A percentile compares a stretch with the other conserved stretches of the same genome.
These are phyloP conservation scores for Thamnophis elegans DNA, from an alignment of 2,797 vertebrate species.

Conservation along the genomic window DNA sequence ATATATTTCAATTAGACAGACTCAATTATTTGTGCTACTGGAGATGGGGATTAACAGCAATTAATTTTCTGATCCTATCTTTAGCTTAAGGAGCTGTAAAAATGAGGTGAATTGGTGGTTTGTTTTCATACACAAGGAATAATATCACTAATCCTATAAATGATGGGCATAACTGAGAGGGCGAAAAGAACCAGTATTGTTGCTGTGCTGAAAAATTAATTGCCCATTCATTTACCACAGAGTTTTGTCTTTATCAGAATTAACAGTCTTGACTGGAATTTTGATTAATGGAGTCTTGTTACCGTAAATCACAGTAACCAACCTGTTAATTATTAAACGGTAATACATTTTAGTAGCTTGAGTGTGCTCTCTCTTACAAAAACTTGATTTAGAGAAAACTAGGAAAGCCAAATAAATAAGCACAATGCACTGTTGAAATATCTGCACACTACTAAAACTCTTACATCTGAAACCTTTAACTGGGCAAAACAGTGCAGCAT, in stretches of 20 bases:
- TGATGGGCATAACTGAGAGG: not conserved
- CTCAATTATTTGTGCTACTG: not conserved
- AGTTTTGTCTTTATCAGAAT: conserved; percentile 39
- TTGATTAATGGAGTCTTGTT: conserved; percentile 46
- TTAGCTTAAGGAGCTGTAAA: not conserved
- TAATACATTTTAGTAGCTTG: conserved; percentile 12
- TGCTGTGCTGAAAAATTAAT: not conserved
- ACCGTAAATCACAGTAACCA: conserved; percentile 42
- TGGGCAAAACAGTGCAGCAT: not conserved
- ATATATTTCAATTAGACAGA: not conserved
- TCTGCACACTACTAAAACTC: not conserved
- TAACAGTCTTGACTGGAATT: conserved; percentile 41
- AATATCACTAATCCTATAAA: not conserved
- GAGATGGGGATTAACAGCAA: too few relatives aligned
- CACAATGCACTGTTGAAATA: conserved; percentile 38
- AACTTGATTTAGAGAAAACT: conserved; percentile 49
- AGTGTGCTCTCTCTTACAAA: conserved; percentile 31
- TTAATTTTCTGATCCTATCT: not conserved
- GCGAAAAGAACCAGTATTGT: not conserved
- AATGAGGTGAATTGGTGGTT: not conserved
- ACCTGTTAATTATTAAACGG: conserved; percentile 61
- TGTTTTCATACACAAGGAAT: not conserved
- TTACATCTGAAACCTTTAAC: not conserved
- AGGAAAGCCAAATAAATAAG: not conserved
- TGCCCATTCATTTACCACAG: conserved; percentile 32